phyloP scores from a whole-genome alignment of 1,140 invertebrate genomes.

The Aphaenogaster ashmeadi region DNA sequence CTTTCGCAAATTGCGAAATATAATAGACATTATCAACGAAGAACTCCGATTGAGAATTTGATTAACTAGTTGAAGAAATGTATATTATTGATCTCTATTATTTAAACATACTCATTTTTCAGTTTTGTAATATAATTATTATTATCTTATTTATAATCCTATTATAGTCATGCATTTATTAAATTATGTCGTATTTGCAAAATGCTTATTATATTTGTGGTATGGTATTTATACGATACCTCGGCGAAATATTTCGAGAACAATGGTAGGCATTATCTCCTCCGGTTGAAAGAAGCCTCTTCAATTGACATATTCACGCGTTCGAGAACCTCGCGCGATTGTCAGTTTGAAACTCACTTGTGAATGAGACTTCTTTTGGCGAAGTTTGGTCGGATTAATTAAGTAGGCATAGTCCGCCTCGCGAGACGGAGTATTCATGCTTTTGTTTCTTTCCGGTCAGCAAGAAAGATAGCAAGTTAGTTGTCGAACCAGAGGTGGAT shows the following conservation, averaged over 20 bases:
- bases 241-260: conserved; percentile 54
- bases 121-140: neutral
- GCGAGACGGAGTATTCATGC: conserved; percentile 49
- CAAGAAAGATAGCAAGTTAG: conserved; percentile 37
- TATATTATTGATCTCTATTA: neutral
- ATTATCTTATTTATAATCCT: neutral
- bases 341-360: neutral
- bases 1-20: neutral
- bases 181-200: neutral
- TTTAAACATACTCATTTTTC: neutral
- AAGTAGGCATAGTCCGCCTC: neutral
- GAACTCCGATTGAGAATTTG: neutral
- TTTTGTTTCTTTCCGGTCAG: conserved; percentile 71
- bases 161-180: neutral
- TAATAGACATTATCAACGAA: neutral
- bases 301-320: conserved; percentile 65
- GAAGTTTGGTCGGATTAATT: conserved; percentile 26
- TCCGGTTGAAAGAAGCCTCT: conserved; percentile 13
- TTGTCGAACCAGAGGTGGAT: conserved; percentile 56
- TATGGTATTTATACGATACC: neutral
- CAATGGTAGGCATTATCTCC: conserved; percentile 67
- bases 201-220: neutral
- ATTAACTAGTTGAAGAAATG: neutral
- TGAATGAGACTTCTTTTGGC: neutral
- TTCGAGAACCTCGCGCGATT: conserved; percentile 11